Evolutionary conservation across 1,140 invertebrate species (phyloP), one percentile per base, ranked within the genome.

Genomic region (Nixonia krombeini): DNA sequence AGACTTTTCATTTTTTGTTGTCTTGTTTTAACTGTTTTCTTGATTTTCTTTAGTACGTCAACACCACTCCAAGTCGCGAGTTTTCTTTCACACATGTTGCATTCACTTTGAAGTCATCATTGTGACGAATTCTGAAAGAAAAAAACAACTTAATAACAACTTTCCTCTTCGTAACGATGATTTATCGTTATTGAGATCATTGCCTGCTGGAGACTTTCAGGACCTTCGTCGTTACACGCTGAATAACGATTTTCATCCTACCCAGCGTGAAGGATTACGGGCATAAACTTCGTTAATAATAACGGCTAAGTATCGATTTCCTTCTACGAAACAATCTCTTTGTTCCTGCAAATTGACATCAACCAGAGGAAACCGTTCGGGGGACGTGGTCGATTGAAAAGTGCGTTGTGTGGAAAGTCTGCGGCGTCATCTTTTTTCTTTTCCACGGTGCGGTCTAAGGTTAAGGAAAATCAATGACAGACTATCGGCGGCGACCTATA

Each of bases 51-150:
- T 84, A 82, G 72, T 84, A 84, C 81, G 81, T 85, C 84, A 85
- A 85, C 81, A 85, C 83, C 82, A 85, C 83, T 83, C 81, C 79
- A 74, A 84, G 74, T 83, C 81, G 83, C 79, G 78, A 85, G 79
- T 82, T 84, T 75, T 82, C 75, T 79, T 73, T 81, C 76, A 82
- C 75, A 76, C 71, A 72, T 75, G 75, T 83, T 82, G 78, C 70
- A 84, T 87, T 90, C 94, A 97, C 93, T 97, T 97, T 90, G 95
- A 96, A 90, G 95, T 97, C 95, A 97, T 97, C 95, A 97, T 97
- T 89, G 95, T 97, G 88, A 97, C 95, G 89, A 97, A 97, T 91
- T 97, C 95, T 96, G 91, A 42, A 94, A 91, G 80, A 86, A 87
- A 82, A 87, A 78, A 81, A 81, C 70, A 58, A 45, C 31, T 40